Conservation (phyloP, 2,797 vertebrate species). For the Parambassis ranga region DNA sequence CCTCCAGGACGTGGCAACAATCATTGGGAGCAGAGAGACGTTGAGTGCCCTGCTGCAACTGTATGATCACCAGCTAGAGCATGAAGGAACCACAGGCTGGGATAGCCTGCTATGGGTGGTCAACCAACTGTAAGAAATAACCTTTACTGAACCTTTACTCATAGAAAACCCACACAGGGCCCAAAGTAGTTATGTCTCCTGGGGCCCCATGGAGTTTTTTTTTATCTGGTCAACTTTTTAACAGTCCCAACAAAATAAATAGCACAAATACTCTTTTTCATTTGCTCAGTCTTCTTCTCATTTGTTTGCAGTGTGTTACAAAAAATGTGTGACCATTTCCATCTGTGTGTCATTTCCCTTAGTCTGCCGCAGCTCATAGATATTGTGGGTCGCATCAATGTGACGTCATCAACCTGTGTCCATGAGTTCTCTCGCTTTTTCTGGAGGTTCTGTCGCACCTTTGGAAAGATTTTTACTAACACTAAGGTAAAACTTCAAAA, state of each 20-base stretch:
- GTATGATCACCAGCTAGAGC: slow-evolving; percentile 96
- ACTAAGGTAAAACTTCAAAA: slow-evolving; percentile 72
- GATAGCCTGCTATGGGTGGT: slow-evolving; percentile 97
- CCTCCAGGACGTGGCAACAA: slow-evolving; percentile 93
- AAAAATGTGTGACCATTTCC: too few relatives aligned
- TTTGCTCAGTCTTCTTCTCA: too few relatives aligned
- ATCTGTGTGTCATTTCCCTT: slow-evolving; percentile 55
- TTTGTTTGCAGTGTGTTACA: too few relatives aligned
- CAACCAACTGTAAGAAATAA: slow-evolving; percentile 93
- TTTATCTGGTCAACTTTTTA: too few relatives aligned
- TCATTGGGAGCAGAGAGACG: slow-evolving; percentile 93
- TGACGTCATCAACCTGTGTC: slow-evolving; percentile 93
- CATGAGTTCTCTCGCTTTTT: slow-evolving; percentile 99
- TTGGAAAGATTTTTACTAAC: slow-evolving; percentile 99
- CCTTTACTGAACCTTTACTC: too few relatives aligned
- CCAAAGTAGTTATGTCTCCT: too few relatives aligned
- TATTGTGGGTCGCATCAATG: slow-evolving; percentile 95
- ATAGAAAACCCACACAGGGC: background rate
- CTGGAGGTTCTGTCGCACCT: slow-evolving; percentile 97
- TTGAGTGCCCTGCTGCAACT: slow-evolving; percentile 88
- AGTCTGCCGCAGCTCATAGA: slow-evolving; percentile 95
- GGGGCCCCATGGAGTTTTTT: too few relatives aligned
- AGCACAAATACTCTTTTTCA: too few relatives aligned
- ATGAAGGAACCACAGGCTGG: slow-evolving; percentile 98
- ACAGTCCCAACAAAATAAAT: too few relatives aligned